Percentiles rank a stretch among this genome's conserved stretches.
Evolutionary conservation across 2,888 invertebrate species (phyloP).

Genomic region (Amaurobius ferox): DNA sequence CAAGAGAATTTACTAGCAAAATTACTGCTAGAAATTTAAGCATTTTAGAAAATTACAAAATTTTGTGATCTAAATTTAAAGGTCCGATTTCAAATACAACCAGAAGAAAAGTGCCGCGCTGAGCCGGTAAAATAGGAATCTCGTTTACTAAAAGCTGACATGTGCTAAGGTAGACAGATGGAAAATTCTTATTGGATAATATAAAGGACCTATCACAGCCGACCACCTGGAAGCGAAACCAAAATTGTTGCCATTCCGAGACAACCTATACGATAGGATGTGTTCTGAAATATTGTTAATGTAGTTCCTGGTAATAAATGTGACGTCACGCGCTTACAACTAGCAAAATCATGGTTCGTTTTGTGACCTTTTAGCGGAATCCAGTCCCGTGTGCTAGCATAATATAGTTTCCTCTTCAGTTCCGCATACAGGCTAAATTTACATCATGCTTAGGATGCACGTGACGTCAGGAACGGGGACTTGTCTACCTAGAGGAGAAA

Average conservation of each 20-base stretch:
- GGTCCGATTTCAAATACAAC: background rate
- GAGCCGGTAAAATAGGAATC: slow-evolving; percentile 3
- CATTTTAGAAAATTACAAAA: background rate
- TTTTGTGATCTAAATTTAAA: background rate
- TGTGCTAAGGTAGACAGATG: slow-evolving; percentile 62
- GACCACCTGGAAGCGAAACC: slow-evolving; percentile 52
- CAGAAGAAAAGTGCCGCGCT: slow-evolving; percentile 1
- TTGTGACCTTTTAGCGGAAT: no score
- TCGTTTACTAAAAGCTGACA: slow-evolving; percentile 26
- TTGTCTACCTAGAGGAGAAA: no score
- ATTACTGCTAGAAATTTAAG: background rate
- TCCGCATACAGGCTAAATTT: no score
- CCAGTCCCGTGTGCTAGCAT: no score
- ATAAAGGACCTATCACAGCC: slow-evolving; percentile 32
- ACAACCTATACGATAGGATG: no score
- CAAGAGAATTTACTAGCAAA: slow-evolving; percentile 13
- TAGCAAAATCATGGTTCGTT: no score
- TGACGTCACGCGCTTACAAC: no score
- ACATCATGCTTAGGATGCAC: no score
- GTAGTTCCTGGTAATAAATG: no score
- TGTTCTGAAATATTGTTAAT: no score
- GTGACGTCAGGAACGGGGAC: no score
- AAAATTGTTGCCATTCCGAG: background rate
- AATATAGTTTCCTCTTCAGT: no score
- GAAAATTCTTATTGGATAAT: slow-evolving; percentile 41